Evolutionary conservation across 2,113 vertebrate genomes (phyloP), one percentile per base, ranked within the genome.

Genomic region (Pelvicachromis taeniatus): DNA sequence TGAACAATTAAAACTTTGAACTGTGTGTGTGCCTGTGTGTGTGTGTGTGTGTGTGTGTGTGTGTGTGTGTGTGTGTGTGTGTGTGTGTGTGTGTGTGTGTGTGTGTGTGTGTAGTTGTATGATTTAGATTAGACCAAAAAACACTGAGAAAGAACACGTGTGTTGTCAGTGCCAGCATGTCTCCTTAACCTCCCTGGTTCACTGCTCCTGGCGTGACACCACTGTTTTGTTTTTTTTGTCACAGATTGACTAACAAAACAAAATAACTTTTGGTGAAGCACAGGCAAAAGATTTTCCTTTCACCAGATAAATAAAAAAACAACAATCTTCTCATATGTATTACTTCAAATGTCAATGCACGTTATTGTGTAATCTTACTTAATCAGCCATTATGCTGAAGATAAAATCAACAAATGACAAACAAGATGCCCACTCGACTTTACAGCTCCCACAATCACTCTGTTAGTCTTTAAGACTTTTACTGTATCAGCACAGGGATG

Each of bases 91-190:
- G 65, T 80, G 61, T 52, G 65, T 59, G 54, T 55, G 40, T 56
- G 70, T 56, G 70, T 78, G 59, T 50, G 11, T 83, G 42, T 65
- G 50, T 82, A 52, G 33, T 40, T 86, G 16, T 42, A 88, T 85
- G 13, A 84, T 73, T 86, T 6, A 84, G 42, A 59, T 59, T 59
- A 85, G 13, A 91, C 89, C 82, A 91, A 91, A 92, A 91, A 29
- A 13, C 42, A 48, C 65, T 70, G 42, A 55, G 17, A 17, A 52
- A 68, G n/a, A 78, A 55, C 26, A 26, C 26, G 26, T 26, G 85
- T 50, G 68, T 63, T 50, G 38, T 86, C 54, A 73, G 59, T 78
- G 53, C 31, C 23, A 38, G 33, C 56, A 54, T 7, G 33, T 63
- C 80, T 68, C 23, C 70, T 77, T 33, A 70, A 56, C 14, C n/a